Evolutionary conservation across 2,888 invertebrate genomes (phyloP), one percentile per base, ranked within the genome.

Genomic region (Andrena trimmerana): DNA sequence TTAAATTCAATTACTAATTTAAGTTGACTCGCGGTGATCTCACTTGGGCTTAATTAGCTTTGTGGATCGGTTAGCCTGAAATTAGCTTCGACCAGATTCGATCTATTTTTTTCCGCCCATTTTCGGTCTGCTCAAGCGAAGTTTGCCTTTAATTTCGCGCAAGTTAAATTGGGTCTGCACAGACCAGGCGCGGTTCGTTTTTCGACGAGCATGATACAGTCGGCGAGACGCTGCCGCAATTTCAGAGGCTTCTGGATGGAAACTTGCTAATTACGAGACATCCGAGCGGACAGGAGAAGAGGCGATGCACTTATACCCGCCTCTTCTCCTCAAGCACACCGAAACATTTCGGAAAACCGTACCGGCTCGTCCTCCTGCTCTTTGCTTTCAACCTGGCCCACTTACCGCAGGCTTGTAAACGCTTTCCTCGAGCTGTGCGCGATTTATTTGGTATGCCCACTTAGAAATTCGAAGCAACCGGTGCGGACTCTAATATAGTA

Each of bases 261-360:
- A 83, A 71, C 80, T 72, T 67, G 80, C 80, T 83, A 83, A 83
- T 83, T 83, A 80, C 80, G 67, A 71, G 81, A 75, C 67, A 70
- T 57, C 62, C 70, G 70, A 81, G 81, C 82, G 70, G 57, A 52
- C 70, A 27, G 74, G 62, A 54, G 54, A 75, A 79, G 75, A 72
- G 72, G 36, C 80, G 60, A 62, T 59, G 60, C 66, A 71, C 67
- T 71, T 68, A 68, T 36, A 70, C 50, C 8, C 66, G 71, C 67
- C 71, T 48, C 57, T 60, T 69, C 59, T 31, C 24, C 62, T 63
- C 27, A 50, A 83, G 81, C 67, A 24, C 57, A 24, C 70, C 78
- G 54, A 75, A 80, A 78, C 67, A 57, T 81, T 81, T 67, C 62
- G 67, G 48, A 67, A 62, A 78, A 50, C 29, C 50, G 62, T 52